Percentiles rank a stretch among this genome's conserved stretches.
phyloP scores from a whole-genome alignment of 2,113 vertebrate genomes.

The Cercocebus atys region DNA sequence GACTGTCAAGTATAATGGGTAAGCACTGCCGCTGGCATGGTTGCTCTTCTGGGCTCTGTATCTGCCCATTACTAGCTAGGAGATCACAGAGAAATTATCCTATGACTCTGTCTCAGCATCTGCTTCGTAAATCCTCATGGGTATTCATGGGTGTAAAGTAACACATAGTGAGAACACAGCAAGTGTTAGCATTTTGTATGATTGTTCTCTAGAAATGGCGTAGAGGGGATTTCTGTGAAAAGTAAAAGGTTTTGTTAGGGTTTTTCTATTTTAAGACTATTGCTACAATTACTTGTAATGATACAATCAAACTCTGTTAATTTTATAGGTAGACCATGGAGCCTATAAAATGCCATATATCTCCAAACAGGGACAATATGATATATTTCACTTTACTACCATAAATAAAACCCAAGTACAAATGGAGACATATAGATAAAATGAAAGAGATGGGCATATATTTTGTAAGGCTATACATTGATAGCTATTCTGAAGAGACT shows the following conservation, averaged over 20 bases:
- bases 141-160: neutral
- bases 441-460: neutral
- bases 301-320: neutral
- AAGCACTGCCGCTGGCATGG: neutral
- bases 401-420: neutral
- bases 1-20: neutral
- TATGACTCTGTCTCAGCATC: neutral
- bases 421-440: neutral
- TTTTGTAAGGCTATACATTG: neutral
- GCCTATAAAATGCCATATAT: neutral
- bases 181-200: conserved; percentile 8
- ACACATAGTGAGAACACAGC: neutral
- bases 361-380: neutral
- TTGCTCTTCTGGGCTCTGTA: neutral
- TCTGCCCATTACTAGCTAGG: neutral
- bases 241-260: neutral
- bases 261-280: neutral
- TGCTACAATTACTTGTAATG: neutral
- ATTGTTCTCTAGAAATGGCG: neutral
- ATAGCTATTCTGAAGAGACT: neutral
- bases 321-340: neutral
- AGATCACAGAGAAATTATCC: neutral
- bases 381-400: neutral
- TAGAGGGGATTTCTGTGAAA: neutral
- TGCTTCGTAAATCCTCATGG: neutral